Conservation (phyloP, 2,888 invertebrate species). For the Omphaloscelis lunosa region DNA sequence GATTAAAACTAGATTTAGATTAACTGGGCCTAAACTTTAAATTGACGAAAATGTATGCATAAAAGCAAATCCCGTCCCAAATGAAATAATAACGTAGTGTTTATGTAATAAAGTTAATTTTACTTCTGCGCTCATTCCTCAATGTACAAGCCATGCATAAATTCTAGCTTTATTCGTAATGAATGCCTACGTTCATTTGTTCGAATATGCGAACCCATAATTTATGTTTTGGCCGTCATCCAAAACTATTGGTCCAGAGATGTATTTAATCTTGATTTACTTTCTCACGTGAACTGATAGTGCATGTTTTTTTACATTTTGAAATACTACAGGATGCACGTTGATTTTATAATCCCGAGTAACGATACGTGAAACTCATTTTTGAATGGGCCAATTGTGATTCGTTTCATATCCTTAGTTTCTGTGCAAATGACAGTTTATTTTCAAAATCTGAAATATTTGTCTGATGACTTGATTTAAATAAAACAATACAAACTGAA, state of each 20-base stretch:
- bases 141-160: conserved; percentile 33
- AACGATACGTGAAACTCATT: background rate
- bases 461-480: background rate
- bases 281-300: conserved; percentile 61
- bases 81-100: conserved; percentile 29
- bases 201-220: conserved; percentile 57
- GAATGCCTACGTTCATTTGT: conserved; percentile 37
- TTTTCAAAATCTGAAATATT: background rate
- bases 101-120: conserved; percentile 38
- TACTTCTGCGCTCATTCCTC: conserved; percentile 33
- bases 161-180: conserved; percentile 42
- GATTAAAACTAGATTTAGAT: conserved; percentile 24
- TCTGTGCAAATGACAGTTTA: background rate
- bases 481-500: conserved; percentile 11
- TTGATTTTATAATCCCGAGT: conserved; percentile 1
- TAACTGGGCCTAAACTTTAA: background rate
- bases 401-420: background rate
- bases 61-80: background rate
- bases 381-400: background rate
- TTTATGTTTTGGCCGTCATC: conserved; percentile 71
- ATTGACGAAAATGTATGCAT: background rate
- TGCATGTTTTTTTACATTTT: conserved; percentile 49
- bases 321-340: conserved; percentile 44
- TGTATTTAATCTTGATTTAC: conserved; percentile 74
- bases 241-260: conserved; percentile 67